phyloP scores from a whole-genome alignment of 1,140 invertebrate genomes.

The Dufourea novaeangliae region DNA sequence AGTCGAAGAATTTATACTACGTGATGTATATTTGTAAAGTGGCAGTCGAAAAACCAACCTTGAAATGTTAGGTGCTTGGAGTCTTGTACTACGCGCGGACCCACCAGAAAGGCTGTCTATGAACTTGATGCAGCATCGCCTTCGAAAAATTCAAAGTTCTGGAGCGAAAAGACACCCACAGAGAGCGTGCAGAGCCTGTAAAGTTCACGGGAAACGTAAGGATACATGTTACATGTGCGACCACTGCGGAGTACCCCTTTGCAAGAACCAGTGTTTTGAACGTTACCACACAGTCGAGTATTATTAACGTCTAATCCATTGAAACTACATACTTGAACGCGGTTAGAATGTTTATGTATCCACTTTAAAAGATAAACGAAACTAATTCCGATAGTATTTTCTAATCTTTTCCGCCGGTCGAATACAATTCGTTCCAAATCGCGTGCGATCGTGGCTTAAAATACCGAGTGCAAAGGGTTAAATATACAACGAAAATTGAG shows the following conservation, averaged over 20 bases:
- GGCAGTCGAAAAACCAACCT: background rate
- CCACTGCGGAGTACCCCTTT: background rate
- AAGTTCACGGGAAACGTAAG: background rate
- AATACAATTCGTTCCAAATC: background rate
- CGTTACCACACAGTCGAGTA: background rate
- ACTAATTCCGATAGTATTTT: too few relatives aligned
- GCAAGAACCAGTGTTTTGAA: background rate
- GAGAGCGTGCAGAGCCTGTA: background rate
- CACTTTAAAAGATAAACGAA: too few relatives aligned
- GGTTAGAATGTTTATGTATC: too few relatives aligned
- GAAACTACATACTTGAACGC: too few relatives aligned
- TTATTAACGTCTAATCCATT: too few relatives aligned
- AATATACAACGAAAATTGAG: background rate
- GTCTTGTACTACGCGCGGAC: background rate
- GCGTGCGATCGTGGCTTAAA: background rate
- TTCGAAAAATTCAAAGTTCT: slow-evolving; percentile 6
- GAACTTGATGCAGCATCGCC: slow-evolving; percentile 1
- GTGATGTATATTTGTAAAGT: background rate
- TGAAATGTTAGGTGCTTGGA: slow-evolving; percentile 7
- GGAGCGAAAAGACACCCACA: background rate
- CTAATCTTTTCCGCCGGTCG: too few relatives aligned
- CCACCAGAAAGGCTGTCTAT: background rate
- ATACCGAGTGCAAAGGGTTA: slow-evolving; percentile 10
- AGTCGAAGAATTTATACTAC: too few relatives aligned
- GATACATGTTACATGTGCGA: slow-evolving; percentile 6